phyloP scores from a whole-genome alignment of 2,113 vertebrate species.

The Chauna torquata region DNA sequence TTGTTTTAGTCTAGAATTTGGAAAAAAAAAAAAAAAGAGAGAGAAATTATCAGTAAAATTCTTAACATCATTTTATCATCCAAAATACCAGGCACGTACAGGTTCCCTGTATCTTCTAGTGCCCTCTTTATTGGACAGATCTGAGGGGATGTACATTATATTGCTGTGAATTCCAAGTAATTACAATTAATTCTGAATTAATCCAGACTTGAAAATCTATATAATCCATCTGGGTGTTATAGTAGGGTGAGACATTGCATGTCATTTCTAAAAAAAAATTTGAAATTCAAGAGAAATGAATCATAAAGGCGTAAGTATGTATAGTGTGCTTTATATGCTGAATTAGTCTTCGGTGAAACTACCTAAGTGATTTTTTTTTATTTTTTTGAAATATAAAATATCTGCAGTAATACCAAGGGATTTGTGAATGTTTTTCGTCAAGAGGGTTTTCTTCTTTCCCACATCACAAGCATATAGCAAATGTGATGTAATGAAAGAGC shows the following conservation, averaged over 20 bases:
- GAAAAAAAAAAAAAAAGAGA: slow-evolving; percentile 10
- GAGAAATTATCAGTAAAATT: not conserved
- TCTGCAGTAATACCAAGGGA: not conserved
- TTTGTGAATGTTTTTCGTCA: not conserved
- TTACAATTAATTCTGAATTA: not conserved
- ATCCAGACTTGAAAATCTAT: not conserved
- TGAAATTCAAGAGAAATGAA: not conserved
- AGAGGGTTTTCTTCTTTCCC: not conserved
- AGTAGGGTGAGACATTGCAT: not conserved
- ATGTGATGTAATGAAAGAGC: not conserved
- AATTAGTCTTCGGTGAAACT: not conserved
- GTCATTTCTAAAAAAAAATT: not conserved
- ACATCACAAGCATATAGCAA: not conserved
- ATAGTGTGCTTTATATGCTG: not conserved
- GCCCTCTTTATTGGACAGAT: not conserved
- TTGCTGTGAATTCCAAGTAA: not conserved
- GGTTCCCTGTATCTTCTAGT: not conserved
- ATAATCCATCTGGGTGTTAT: not conserved
- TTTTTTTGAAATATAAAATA: not conserved
- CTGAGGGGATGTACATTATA: not conserved
- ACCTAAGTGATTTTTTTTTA: not conserved
- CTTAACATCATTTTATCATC: not conserved
- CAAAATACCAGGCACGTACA: not conserved
- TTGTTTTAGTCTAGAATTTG: slow-evolving; percentile 40
- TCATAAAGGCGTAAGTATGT: not conserved